Evolutionary conservation across 2,888 invertebrate genomes (phyloP), one percentile per base, ranked within the genome.

Genomic region (Torymus tubicola): DNA sequence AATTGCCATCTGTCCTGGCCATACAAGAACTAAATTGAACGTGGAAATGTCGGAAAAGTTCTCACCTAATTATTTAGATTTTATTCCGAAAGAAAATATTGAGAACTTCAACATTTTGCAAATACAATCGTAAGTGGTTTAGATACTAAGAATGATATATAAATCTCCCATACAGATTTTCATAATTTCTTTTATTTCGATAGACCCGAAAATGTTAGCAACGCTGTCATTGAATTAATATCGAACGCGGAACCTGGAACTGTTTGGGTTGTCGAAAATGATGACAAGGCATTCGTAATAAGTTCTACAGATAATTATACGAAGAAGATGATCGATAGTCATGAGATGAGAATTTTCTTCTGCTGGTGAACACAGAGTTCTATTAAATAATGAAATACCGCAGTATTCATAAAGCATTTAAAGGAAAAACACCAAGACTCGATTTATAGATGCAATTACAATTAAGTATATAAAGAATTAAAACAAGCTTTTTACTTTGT

Each of bases 1-100:
- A 61, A 78, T 89, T 63, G 85, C 87, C 1, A 85, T 90, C 80
- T 90, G 90, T 70, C 90, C 90, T 1, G 89, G 89, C 18, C 84
- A 88, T 8, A 86, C 85, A 4, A 83, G 78, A 1, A 90, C 90
- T 12, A 57, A 64, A 64, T 57, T 64, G 13, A 31, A 70, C 16
- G 10, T 13, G 2, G 77, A 70, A 14, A 4, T 77, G 64, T 14
- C 64, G n/a, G 64, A 70, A 21, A 21, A 42, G 13, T 16, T 57
- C 58, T 77, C 64, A 0, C 8, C 0, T 1, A 55, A 69, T 42
- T 76, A 69, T 61, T 76, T 76, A 5, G 77, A 77, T 52, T 77
- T 77, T 18, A 24, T 77, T 57, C 50, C 61, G 2, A 21, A 42
- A 21, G 70, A 77, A 11, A 21, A 18, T 11, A 70, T 77, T 24